Conservation (phyloP, 2,113 vertebrate species). For the Cephalopterus ornatus region DNA sequence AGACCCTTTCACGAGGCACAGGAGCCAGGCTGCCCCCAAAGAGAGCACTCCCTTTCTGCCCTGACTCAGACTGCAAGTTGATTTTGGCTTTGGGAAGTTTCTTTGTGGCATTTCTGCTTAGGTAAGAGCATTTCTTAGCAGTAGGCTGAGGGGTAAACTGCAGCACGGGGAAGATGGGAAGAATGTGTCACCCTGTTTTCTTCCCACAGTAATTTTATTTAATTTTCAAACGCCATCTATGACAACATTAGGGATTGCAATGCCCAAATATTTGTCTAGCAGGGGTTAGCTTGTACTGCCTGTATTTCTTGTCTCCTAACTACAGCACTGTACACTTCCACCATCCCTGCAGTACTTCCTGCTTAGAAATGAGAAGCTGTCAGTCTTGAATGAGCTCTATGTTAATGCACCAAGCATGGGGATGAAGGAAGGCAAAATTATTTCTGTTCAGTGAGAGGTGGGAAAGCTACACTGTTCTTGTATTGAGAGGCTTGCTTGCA, state of each 20-base stretch:
- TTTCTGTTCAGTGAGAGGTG: not conserved
- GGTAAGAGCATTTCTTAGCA: not conserved
- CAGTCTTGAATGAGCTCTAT: not conserved
- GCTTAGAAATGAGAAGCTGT: not conserved
- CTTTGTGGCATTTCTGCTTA: not conserved
- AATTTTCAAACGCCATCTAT: not conserved
- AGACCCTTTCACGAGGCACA: accelerated
- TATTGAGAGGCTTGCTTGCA: not conserved
- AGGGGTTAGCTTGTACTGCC: not conserved
- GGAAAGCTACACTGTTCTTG: not conserved
- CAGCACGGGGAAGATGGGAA: not conserved
- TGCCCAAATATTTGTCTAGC: not conserved
- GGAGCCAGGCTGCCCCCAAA: not conserved
- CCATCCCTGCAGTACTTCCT: not conserved
- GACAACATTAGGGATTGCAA: accelerated
- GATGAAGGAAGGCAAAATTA: not conserved
- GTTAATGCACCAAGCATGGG: not conserved
- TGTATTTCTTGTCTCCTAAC: not conserved
- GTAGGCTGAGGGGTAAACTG: not conserved
- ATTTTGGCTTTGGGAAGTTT: not conserved
- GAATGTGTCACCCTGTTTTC: not conserved
- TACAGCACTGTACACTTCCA: not conserved
- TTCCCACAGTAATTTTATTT: not conserved
- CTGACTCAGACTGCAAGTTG: not conserved
- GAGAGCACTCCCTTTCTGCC: accelerated